These are phyloP conservation scores for Spatula versicolor DNA, from an alignment of 2,797 vertebrate genomes.

Conservation along the genomic window DNA sequence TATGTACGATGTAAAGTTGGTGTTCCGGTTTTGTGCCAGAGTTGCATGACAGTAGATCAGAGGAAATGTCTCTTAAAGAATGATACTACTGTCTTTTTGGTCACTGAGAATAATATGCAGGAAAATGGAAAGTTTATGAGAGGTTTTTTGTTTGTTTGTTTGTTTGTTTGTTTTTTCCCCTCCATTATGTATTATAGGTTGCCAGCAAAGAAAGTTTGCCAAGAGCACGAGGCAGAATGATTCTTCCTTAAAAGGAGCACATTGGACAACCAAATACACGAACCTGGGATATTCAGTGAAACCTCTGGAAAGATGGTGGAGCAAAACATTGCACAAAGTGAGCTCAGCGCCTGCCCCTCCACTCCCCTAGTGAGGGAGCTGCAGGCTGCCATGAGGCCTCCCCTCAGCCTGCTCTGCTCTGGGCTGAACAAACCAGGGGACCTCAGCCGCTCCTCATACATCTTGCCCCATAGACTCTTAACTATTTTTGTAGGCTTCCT, in stretches of 20 bases:
- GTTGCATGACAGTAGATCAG: fast-evolving
- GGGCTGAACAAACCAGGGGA: too few species aligned
- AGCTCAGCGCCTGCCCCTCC: too few species aligned
- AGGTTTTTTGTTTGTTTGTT: background rate
- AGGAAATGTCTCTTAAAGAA: background rate
- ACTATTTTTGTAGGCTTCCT: too few species aligned
- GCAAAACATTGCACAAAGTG: background rate
- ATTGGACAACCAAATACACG: background rate
- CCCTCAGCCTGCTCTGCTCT: too few species aligned
- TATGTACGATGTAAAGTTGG: background rate
- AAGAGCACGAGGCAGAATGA: background rate
- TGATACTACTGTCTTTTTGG: background rate
- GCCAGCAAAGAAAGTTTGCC: background rate
- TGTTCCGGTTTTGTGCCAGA: background rate
- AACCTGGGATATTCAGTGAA: background rate
- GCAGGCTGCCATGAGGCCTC: too few species aligned
- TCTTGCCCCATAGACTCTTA: too few species aligned
- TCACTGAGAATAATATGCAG: background rate
- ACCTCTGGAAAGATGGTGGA: background rate
- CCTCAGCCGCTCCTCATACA: too few species aligned
- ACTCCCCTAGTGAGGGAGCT: too few species aligned
- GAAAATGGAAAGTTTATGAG: background rate
- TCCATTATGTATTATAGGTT: background rate
- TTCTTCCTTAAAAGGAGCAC: background rate
- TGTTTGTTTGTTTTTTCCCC: too few species aligned